Conservation (phyloP, 2,113 vertebrate species). For the Etia nguti region DNA sequence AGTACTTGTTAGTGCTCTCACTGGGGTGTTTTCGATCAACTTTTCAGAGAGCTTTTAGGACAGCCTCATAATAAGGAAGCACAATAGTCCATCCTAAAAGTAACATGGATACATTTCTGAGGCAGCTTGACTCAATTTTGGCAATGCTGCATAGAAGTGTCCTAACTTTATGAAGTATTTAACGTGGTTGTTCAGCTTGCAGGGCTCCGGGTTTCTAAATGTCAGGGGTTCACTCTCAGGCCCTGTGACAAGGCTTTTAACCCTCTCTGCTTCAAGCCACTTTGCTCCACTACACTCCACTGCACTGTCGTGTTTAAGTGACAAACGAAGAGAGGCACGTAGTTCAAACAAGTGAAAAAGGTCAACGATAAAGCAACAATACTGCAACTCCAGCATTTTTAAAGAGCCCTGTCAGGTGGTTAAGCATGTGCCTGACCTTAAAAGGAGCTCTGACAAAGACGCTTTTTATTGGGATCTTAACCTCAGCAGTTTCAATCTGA, state of each 20-base stretch:
- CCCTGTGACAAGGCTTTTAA: not conserved
- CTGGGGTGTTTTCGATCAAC: not conserved
- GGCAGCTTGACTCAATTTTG: not conserved
- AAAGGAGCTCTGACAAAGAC: not conserved
- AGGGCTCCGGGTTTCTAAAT: accelerated
- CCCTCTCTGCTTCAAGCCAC: not conserved
- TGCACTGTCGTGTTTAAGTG: not conserved
- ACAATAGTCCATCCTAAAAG: accelerated
- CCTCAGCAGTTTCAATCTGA: not conserved
- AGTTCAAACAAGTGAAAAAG: not conserved
- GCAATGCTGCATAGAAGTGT: not conserved
- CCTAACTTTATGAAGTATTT: not conserved
- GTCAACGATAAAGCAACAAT: not conserved
- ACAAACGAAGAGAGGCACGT: not conserved
- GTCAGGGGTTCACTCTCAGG: not conserved
- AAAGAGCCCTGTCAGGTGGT: not conserved
- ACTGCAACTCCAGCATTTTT: not conserved
- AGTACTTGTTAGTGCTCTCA: not conserved
- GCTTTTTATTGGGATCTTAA: not conserved
- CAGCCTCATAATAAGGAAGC: accelerated
- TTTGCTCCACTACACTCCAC: not conserved
- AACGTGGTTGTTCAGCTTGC: not conserved
- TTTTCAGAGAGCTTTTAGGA: not conserved
- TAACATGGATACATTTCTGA: not conserved
- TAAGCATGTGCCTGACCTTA: not conserved